Conservation (phyloP, 2,888 invertebrate species). For the Meganola albula region DNA sequence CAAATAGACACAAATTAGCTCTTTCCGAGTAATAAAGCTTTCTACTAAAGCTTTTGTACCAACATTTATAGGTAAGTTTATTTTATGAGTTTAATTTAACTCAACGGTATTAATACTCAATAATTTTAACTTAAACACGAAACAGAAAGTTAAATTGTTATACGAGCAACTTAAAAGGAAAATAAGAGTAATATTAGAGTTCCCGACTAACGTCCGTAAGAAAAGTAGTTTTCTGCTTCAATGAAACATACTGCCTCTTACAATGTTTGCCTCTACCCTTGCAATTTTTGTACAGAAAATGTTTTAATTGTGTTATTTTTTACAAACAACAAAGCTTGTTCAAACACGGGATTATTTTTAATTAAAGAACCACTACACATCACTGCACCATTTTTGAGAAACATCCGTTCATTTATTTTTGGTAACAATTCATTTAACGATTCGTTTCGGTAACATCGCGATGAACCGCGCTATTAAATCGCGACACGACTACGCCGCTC, state of each 20-base stretch:
- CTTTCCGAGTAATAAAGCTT: no score
- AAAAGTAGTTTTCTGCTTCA: slow-evolving; percentile 4
- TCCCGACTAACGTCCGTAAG: slow-evolving; percentile 3
- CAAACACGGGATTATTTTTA: slow-evolving; percentile 15
- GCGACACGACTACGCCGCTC: slow-evolving; percentile 40
- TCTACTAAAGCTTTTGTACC: no score
- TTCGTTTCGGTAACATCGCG: slow-evolving; percentile 9
- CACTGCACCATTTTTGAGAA: slow-evolving; percentile 18
- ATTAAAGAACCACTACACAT: slow-evolving; percentile 29
- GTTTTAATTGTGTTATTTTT: background rate
- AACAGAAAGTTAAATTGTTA: slow-evolving; percentile 21
- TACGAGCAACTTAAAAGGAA: slow-evolving; percentile 11
- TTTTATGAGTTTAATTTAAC: no score
- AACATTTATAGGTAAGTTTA: no score
- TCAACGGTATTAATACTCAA: no score
- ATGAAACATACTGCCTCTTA: background rate
- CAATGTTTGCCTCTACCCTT: background rate
- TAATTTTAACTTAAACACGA: background rate
- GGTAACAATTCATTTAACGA: background rate
- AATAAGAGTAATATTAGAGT: slow-evolving; percentile 10
- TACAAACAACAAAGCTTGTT: background rate
- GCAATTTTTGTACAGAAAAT: background rate
- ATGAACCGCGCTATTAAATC: slow-evolving; percentile 8
- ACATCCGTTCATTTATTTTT: no score
- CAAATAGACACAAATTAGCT: no score